Percentiles rank a stretch among this genome's conserved stretches.
phyloP scores from a whole-genome alignment of 2,888 invertebrate genomes.

The Helicoverpa assulta region DNA sequence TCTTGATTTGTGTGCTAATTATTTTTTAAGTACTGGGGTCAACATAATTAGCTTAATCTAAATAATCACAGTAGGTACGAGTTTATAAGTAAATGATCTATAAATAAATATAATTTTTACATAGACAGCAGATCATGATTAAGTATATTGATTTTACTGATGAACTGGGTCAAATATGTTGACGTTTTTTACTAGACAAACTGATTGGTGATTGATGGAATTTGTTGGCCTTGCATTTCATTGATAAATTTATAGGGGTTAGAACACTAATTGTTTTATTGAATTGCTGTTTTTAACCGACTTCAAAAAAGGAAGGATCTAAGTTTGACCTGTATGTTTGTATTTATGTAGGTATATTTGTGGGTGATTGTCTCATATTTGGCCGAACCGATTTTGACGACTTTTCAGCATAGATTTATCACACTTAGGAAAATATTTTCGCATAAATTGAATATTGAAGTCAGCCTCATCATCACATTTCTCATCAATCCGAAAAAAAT shows the following conservation, averaged over 20 bases:
- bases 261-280: background rate
- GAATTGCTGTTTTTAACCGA: too few species aligned
- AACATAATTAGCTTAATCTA: constrained; percentile 18
- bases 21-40: constrained; percentile 13
- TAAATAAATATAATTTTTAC: constrained; percentile 21
- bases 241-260: constrained; percentile 4
- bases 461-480: too few species aligned
- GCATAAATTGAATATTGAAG: too few species aligned
- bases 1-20: constrained; percentile 15
- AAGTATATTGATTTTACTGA: constrained; percentile 16
- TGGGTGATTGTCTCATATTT: too few species aligned
- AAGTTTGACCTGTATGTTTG: too few species aligned
- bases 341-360: too few species aligned
- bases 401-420: too few species aligned
- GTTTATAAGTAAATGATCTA: background rate
- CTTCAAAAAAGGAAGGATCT: too few species aligned
- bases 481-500: too few species aligned
- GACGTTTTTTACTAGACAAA: constrained; percentile 24
- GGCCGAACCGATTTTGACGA: too few species aligned
- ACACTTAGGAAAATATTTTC: too few species aligned
- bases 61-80: background rate
- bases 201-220: background rate
- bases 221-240: constrained; percentile 26
- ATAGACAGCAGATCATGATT: constrained; percentile 19
- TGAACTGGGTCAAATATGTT: constrained; percentile 49